Percentiles rank a stretch among this genome's conserved stretches.
phyloP scores from a whole-genome alignment of 2,797 vertebrate species.

The Falco novaeseelandiae region DNA sequence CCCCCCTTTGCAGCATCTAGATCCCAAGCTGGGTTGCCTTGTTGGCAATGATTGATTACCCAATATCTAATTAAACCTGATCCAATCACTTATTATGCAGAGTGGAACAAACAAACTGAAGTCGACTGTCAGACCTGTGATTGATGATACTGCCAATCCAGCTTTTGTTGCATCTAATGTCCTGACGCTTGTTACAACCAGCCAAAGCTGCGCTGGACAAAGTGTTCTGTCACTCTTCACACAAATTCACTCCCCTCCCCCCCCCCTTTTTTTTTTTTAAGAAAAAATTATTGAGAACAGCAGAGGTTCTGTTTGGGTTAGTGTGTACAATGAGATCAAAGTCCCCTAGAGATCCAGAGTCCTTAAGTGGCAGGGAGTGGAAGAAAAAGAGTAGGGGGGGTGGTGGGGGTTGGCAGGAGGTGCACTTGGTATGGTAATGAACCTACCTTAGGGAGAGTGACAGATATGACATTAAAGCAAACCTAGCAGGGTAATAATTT shows the following conservation, averaged over 20 bases:
- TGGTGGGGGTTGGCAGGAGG: constrained; percentile 22
- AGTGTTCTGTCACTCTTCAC: constrained; percentile 90
- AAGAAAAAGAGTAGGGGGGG: constrained; percentile 18
- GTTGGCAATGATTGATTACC: constrained; percentile 99
- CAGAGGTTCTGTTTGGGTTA: constrained; percentile 83
- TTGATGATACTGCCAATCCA: constrained; percentile 96
- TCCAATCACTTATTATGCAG: constrained; percentile 99
- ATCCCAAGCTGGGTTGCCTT: constrained; percentile 91
- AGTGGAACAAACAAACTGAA: constrained; percentile 99
- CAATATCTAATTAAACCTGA: constrained; percentile 99
- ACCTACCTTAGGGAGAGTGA: constrained; percentile 77
- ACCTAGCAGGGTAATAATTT: constrained; percentile 70
- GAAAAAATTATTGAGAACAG: constrained; percentile 67
- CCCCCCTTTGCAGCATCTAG: constrained; percentile 66
- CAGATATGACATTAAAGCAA: constrained; percentile 74
- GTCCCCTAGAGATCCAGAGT: constrained; percentile 57
- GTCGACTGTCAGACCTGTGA: constrained; percentile 94
- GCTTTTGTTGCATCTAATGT: constrained; percentile 97
- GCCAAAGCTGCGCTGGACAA: constrained; percentile 92
- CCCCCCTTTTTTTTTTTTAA: background rate
- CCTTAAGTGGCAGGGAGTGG: constrained; percentile 51
- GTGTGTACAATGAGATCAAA: constrained; percentile 75
- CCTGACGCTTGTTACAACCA: constrained; percentile 98
- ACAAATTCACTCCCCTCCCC: constrained; percentile 79
- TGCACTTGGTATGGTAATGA: constrained; percentile 70